These are phyloP conservation scores for Scortum barcoo DNA, from an alignment of 2,113 vertebrate genomes.

Conservation along the genomic window DNA sequence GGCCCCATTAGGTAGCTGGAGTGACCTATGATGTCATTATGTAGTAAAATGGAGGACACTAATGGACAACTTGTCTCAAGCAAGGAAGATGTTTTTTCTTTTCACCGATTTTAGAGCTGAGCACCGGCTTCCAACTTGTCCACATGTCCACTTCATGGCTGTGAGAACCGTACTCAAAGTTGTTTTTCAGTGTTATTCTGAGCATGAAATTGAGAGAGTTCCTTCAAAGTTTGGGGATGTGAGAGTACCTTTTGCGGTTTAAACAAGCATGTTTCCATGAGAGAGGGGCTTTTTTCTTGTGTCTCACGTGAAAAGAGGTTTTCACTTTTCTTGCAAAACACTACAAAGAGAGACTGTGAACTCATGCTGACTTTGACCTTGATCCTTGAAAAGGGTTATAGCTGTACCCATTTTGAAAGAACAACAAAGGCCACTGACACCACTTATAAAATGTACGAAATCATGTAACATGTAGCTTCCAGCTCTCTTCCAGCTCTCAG, in stretches of 20 bases:
- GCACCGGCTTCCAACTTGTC: not conserved
- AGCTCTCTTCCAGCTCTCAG: not conserved
- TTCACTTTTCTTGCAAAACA: conserved; percentile 49
- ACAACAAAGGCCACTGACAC: not conserved
- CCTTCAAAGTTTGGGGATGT: conserved; percentile 74
- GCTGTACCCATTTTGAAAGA: not conserved
- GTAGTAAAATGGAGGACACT: conserved; percentile 53
- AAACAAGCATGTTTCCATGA: conserved; percentile 62
- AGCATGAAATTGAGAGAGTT: conserved; percentile 65
- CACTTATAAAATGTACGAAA: not conserved
- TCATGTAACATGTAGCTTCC: not conserved
- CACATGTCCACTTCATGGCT: conserved; percentile 33
- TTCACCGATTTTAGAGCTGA: conserved; percentile 7
- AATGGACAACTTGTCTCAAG: conserved; percentile 58
- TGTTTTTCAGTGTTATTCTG: conserved; percentile 66
- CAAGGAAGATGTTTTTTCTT: conserved; percentile 29
- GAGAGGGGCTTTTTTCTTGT: conserved; percentile 55
- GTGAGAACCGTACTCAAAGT: conserved; percentile 54
- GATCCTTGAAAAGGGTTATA: not conserved
- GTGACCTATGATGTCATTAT: conserved; percentile 77
- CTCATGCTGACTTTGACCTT: not conserved
- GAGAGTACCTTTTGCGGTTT: conserved; percentile 71
- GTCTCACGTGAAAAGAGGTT: conserved; percentile 37
- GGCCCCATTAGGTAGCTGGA: conserved; percentile 63
- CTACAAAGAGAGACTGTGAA: not conserved